Evolutionary conservation across 2,888 invertebrate genomes (phyloP), one percentile per base, ranked within the genome.

Genomic region (Drosophila limbata): DNA sequence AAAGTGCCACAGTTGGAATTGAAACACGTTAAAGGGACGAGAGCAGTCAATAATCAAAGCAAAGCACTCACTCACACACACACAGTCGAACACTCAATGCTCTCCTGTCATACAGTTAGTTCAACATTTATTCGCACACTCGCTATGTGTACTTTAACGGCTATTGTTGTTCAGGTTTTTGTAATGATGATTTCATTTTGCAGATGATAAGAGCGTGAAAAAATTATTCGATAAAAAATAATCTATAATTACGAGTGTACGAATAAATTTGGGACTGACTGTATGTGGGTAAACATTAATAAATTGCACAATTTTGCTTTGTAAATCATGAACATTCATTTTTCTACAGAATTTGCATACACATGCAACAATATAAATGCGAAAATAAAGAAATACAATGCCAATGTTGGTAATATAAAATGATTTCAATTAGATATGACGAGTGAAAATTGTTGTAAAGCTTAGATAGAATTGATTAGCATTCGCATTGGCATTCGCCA

Each of bases 1-100:
- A 65, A 59, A 70, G 67, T 66, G 77, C 77, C 73, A 77, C 77
- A 69, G 45, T 55, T 69, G 77, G 77, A 77, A 77, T 66, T 66
- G 77, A 73, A 77, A 73, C 77, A 57, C 56, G 63, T 66, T 40
- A 66, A 77, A 77, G 76, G 73, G 55, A 64, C 66, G 61, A 48
- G 56, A 39, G 35, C 57, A 61, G 56, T 33, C 47, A 68, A 75
- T 75, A 75, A 75, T 66, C 70, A 74, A 66, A 66, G 63, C 70
- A 74, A 66, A 66, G 63, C 53, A 51, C 51, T 44, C 45, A 35
- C 4, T 15, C 39, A 28, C 13, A 40, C 52, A 44, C 25, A 13
- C 17, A 45, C 11, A 25, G 25, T 25, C 5, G 0, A 5, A 9
- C 35, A 40, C 52, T 39, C 10, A 42, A 31, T 52, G 42, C 50